Base-by-base conservation (phyloP, 2,888 invertebrate genomes). In the Phalera bucephala region DNA sequence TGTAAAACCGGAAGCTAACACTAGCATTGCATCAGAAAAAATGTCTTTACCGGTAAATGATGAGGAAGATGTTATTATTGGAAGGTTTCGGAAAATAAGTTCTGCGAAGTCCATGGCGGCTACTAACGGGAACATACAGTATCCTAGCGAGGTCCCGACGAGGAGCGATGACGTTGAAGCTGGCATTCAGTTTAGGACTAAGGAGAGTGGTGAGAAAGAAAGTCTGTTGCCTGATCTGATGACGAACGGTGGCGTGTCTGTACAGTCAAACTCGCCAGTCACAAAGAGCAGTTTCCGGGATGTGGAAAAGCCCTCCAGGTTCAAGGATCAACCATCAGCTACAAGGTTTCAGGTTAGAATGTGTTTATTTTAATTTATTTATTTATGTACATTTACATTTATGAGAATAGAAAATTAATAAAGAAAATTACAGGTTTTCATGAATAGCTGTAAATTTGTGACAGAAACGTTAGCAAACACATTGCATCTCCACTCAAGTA, bases 251-350 rank as follows among this genome's bases (percentile, higher is more conserved):
- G 57, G 50, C 0, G 50, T 56, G 1, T 32, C 68, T 5, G 48
- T 71, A 11, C 67, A 65, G n/a, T 46, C 67, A 1, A 71, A 56
- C 37, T 72, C 75, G 1, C 73, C 78, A 0, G 58, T 81, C 11
- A 91, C 92, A 2, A 92, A 92, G 63, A 93, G 92, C 63, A 93
- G 93, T 68, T 92, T 93, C 63, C 88, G 93, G 27, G 92, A 93
- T 65, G 61, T 85, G 3, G 93, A 93, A 57, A 92, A 92, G 66
- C 92, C 92, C 0, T 91, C 92, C 0, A 77, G 93, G 40, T 92
- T 92, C 52, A 92, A 86, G 64, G 92, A 92, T 56, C 87, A 85
- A 22, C 92, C 92, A 2, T 92, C 92, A 12, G 89, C 91, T 17
- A 92, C 92, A 5, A 88, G 92, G 43, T 93, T 93, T 66, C 92